Percentiles rank a stretch among this genome's conserved stretches.
These are phyloP conservation scores for Lepus europaeus DNA, from an alignment of 2,113 vertebrate genomes.

Conservation along the genomic window DNA sequence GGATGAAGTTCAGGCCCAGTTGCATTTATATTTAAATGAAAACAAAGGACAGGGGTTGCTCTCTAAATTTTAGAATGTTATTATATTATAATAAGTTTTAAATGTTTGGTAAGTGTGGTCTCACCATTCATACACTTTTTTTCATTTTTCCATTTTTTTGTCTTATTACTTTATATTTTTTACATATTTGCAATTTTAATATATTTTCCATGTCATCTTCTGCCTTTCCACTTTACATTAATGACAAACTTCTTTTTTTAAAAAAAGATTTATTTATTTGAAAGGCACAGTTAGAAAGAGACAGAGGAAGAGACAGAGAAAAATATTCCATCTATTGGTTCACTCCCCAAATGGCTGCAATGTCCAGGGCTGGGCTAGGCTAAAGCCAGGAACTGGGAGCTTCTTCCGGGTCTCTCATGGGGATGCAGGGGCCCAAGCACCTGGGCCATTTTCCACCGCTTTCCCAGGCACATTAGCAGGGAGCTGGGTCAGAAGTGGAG, in stretches of 20 bases:
- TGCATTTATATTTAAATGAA: constrained; percentile 37
- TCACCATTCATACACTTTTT: background rate
- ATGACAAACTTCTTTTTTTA: background rate
- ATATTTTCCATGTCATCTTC: constrained; percentile 1
- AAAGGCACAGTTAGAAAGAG: too few species aligned
- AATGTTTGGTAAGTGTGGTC: constrained; percentile 41
- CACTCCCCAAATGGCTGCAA: too few species aligned
- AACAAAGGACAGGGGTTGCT: background rate
- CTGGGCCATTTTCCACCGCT: too few species aligned
- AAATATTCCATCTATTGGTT: too few species aligned
- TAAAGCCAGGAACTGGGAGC: too few species aligned
- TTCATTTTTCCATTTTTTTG: constrained; percentile 13
- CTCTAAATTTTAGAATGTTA: constrained; percentile 29
- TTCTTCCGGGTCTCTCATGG: too few species aligned
- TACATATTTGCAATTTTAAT: background rate
- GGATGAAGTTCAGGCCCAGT: background rate
- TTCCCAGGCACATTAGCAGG: too few species aligned
- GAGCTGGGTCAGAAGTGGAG: too few species aligned
- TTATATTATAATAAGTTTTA: constrained; percentile 46
- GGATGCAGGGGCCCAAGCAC: too few species aligned
- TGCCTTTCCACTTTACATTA: constrained; percentile 45
- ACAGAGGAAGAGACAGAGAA: too few species aligned
- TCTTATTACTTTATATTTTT: background rate
- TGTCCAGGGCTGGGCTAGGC: too few species aligned
- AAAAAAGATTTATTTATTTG: too few species aligned